These are phyloP conservation scores for Lates japonicus DNA, from an alignment of 2,797 vertebrate species.

Conservation along the genomic window DNA sequence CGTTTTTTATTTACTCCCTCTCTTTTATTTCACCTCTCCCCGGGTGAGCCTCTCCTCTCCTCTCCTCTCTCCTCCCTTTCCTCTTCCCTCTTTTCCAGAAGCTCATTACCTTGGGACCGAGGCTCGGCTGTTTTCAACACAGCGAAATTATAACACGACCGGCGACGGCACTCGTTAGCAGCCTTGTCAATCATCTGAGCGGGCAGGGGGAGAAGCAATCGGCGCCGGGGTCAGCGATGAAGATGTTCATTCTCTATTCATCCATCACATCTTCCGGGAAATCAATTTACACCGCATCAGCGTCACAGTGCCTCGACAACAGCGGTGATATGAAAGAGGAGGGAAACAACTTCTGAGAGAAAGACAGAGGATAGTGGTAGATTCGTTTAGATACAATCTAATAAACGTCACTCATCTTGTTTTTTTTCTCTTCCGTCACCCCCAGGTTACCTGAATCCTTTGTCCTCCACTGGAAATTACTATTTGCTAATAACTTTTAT, in stretches of 20 bases:
- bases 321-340: slow-evolving; percentile 73
- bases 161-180: slow-evolving; percentile 87
- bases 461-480: slow-evolving; percentile 54
- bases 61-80: slow-evolving; percentile 32
- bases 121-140: slow-evolving; percentile 73
- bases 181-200: slow-evolving; percentile 83
- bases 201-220: slow-evolving; percentile 73
- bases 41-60: slow-evolving; percentile 56
- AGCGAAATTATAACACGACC: slow-evolving; percentile 78
- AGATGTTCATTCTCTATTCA: slow-evolving; percentile 86
- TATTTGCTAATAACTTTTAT: slow-evolving; percentile 51
- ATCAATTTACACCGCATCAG: slow-evolving; percentile 87
- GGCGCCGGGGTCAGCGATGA: slow-evolving; percentile 83
- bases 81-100: slow-evolving; percentile 49
- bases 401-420: slow-evolving; percentile 80
- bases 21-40: slow-evolving; percentile 75
- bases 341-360: slow-evolving; percentile 72
- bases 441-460: slow-evolving; percentile 49
- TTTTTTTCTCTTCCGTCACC: slow-evolving; percentile 36
- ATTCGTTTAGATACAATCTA: slow-evolving; percentile 77
- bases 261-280: slow-evolving; percentile 84
- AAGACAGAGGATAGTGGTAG: slow-evolving; percentile 57
- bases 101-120: slow-evolving; percentile 77
- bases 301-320: slow-evolving; percentile 73
- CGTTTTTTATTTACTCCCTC: slow-evolving; percentile 73